Evolutionary conservation across 2,797 vertebrate genomes (phyloP).

Genomic region (Amniataba percoides): DNA sequence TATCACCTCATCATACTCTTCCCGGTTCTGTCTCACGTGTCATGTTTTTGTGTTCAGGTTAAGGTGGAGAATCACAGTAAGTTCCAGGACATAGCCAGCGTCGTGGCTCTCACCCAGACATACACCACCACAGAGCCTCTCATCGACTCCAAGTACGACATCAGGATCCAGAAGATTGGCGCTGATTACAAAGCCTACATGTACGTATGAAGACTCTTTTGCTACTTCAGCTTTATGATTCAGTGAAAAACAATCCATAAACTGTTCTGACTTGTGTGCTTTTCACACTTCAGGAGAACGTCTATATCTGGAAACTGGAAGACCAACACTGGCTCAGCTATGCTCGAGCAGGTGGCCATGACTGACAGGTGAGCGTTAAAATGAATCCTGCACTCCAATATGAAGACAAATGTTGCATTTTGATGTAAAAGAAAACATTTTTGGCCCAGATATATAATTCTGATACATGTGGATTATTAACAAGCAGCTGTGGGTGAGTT

Average conservation of each 20-base stretch:
- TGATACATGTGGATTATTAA: no score
- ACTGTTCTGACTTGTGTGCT: constrained; percentile 10
- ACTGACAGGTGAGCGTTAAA: constrained; percentile 89
- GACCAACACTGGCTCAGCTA: constrained; percentile 95
- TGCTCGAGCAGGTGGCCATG: constrained; percentile 99
- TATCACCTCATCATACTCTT: background rate
- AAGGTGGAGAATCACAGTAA: constrained; percentile 98
- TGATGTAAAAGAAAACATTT: background rate
- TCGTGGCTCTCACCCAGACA: constrained; percentile 97
- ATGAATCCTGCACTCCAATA: background rate
- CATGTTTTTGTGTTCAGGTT: constrained; percentile 84
- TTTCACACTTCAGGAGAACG: constrained; percentile 89
- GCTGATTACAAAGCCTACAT: constrained; percentile 98
- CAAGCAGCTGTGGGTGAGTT: no score
- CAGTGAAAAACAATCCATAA: background rate
- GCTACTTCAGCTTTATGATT: background rate
- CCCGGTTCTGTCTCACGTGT: background rate
- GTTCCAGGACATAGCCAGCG: constrained; percentile 99
- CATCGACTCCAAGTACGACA: constrained; percentile 98
- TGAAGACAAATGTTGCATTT: constrained; percentile 1
- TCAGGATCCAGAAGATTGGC: constrained; percentile 99
- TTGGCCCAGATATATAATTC: no score
- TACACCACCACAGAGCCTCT: constrained; percentile 97
- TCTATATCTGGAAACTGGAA: constrained; percentile 99
- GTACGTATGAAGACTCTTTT: constrained; percentile 79